Base-by-base conservation (phyloP, 1,140 invertebrate species). In the Nasonia vitripennis region DNA sequence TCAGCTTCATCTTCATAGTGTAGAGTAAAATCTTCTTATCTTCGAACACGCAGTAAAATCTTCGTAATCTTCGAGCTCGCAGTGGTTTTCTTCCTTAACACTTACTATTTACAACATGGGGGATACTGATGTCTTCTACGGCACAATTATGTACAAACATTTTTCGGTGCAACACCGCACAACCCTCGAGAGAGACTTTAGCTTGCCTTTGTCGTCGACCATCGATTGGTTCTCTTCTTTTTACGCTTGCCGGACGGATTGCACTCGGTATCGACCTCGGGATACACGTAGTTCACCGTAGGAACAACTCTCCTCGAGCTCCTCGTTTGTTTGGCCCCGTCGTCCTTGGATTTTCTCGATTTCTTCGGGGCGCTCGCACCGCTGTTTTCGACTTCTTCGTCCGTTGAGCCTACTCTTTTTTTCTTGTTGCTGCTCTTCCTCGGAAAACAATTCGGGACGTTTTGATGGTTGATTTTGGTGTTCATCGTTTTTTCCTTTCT, bases 271-370 rank as follows among this genome's bases (percentile, higher is more conserved):
- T 92, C 91, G 55, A 89, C 82, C 85, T 93, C 92, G 81, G 90
- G 85, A 83, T 91, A 92, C 78, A 86, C 89, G 87, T 93, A 93
- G 89, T 91, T 91, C 51, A 93, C 90, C 86, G 90, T 92, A 80
- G 92, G 91, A 82, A 91, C 87, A 84, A 91, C 91, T 87, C 92
- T 89, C 68, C 90, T 90, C 45, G 92, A 92, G 84, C 89, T 90
- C 86, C 91, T 89, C 1, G 84, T 86, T 80, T 86, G 78, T 27
- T 70, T 85, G 51, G 83, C 89, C 83, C 9, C 86, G 78, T 17
- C 2, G 11, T 17, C 41, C 6, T 73, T 81, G n/a, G 55, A 62
- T 55, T 67, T 80, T 62, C 27, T 78, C 17, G 75, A 45, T 67
- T 80, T 83, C 55, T 83, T 83, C 7, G 48, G 27, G 5, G 27